Evolutionary conservation across 2,113 vertebrate genomes (phyloP), one percentile per base, ranked within the genome.

Genomic region (Baryphthengus martii): DNA sequence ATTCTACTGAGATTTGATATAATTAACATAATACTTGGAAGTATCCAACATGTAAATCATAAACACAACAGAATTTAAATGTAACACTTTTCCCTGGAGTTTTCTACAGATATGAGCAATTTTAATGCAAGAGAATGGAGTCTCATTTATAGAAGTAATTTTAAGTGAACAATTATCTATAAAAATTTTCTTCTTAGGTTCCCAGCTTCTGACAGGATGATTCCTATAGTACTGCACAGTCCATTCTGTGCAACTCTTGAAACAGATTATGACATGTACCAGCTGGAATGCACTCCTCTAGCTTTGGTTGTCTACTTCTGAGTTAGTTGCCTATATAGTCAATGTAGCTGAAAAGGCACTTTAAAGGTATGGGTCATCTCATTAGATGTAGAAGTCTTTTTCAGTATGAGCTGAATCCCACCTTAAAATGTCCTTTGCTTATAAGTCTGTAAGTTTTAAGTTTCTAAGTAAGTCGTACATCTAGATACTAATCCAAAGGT

Each of bases 1-100:
- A 63, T 85, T 90, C 80, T 62, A 85, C 9, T 76, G 86, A 91
- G 93, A 84, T 61, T 87, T 82, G 50, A 86, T 63, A 39, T 68
- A 75, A 67, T 94, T 93, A 78, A 92, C 88, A 55, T 47, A 92
- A 77, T 89, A 85, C 91, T 52, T 72, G 47, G 28, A 95, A 92
- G 18, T 90, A 70, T 10, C 65, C 39, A 78, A 87, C 18, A 81
- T 19, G 29, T 85, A 73, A 85, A 50, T 28, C 68, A 75, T 50
- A 91, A 85, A 73, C 74, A 84, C 8, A 77, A 77, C 19, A 62
- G 67, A 84, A 90, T 90, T 83, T 71, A 96, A 93, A 96, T 62
- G 45, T 3, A 86, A 62, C 25, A 74, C 10, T 61, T 67, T 61
- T 40, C 73, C 47, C 65, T 61, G n/a, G 80, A 82, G 84, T 52